These are phyloP conservation scores for Lottia gigantea DNA, from an alignment of 2,888 invertebrate genomes.

Conservation along the genomic window DNA sequence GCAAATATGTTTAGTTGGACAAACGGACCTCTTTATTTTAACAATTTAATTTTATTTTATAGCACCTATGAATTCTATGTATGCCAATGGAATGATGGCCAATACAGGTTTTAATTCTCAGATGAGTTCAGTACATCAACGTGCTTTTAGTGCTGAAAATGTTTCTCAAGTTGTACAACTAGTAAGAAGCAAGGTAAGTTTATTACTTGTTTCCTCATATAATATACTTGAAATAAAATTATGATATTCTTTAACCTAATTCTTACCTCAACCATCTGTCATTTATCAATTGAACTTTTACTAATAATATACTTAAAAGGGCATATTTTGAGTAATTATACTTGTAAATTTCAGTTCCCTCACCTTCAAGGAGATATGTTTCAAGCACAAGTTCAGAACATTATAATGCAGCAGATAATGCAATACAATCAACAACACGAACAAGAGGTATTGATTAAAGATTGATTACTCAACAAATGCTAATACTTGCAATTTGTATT, in stretches of 20 bases:
- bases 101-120: not conserved
- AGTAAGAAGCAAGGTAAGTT: conserved; percentile 45
- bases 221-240: not conserved
- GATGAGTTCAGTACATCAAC: not conserved
- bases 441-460: conserved; percentile 49
- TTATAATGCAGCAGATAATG: conserved; percentile 54
- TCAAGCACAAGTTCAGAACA: conserved; percentile 54
- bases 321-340: too few species aligned
- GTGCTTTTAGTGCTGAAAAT: conserved; percentile 30
- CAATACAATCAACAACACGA: conserved; percentile 53
- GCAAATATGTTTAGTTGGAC: too few species aligned
- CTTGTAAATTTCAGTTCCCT: conserved; percentile 46
- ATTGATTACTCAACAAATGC: not conserved
- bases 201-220: not conserved
- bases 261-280: too few species aligned
- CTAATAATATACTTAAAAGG: too few species aligned
- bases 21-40: too few species aligned
- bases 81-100: conserved; percentile 10
- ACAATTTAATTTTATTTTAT: not conserved
- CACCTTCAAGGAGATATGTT: conserved; percentile 55
- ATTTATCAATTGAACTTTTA: too few species aligned
- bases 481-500: too few species aligned
- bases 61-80: conserved; percentile 14
- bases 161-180: conserved; percentile 48
- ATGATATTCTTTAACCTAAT: not conserved